Base-by-base conservation (phyloP, 2,888 invertebrate species). In the Leptopilina myrica region DNA sequence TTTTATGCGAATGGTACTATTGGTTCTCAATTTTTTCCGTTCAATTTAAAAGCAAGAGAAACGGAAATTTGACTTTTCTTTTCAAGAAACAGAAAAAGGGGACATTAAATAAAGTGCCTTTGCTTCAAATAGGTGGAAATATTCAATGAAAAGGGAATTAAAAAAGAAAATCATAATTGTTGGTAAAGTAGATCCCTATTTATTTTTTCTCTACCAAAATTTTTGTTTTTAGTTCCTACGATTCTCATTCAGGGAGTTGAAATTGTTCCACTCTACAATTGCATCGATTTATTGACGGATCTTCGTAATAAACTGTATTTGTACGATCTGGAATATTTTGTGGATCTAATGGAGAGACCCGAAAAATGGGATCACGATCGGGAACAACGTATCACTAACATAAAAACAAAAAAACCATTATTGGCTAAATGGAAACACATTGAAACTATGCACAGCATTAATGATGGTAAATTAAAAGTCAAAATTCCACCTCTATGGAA, bases 361-460 rank as follows among this genome's bases (percentile, higher is more conserved):
- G 6, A 11, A 20, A 46, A 67, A 4, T 67, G 67, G 46, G 67
- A 67, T 11, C 7, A 43, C 11, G 46, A 67, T n/a, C 14, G 67
- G 20, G 67, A 67, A 67, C 7, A 46, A 15, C 15, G 15, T 40
- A 67, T 46, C 15, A n/a, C 9, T 5, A 67, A 49, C 5, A 33
- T 33, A 5, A 15, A 12, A 20, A 12, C 4, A 15, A 15, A 12
- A 46, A 67, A 46, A 15, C 11, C 12, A 12, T 20, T 46, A 67
- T 46, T 46, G 2, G 46, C 67, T 67, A 46, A 46, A 40, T 46
- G 67, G 67, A 15, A n/a, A 5, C 67, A 67, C 46, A 40, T 67
- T 8, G 15, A 67, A 67, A 46, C 46, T 1, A 43, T 43, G 67
- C 46, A 11, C n/a, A 67, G 5, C 15, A 20, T 9, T 15, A 11